Percentiles rank a stretch among this genome's conserved stretches.
These are phyloP conservation scores for Pachymerium ferrugineum DNA, from an alignment of 2,888 invertebrate genomes.

Conservation along the genomic window DNA sequence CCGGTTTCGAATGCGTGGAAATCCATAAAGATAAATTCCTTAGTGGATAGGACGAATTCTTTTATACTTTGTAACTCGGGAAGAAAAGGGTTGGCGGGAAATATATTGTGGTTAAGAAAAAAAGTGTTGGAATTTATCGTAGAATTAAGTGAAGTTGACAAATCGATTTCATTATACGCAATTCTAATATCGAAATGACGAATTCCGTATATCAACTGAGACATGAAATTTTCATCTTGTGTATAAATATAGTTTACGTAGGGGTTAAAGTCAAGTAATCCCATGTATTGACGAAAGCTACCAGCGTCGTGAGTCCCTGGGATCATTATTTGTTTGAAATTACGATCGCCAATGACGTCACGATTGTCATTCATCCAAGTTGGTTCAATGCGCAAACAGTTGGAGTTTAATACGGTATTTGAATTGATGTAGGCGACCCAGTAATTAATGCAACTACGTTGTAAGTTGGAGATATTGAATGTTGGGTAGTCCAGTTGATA, in stretches of 20 bases:
- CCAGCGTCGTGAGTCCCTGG: conserved; percentile 39
- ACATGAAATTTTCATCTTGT: conserved; percentile 74
- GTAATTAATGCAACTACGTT: conserved; percentile 37
- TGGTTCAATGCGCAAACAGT: conserved; percentile 36
- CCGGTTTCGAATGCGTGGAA: conserved; percentile 74
- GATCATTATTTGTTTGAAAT: background rate
- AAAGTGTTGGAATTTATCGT: conserved; percentile 52
- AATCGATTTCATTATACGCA: too few species aligned
- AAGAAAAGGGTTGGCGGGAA: conserved; percentile 61
- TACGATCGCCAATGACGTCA: background rate
- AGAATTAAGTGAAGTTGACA: too few species aligned
- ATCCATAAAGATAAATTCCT: conserved; percentile 61
- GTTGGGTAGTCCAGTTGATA: too few species aligned
- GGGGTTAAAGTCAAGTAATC: conserved; percentile 23
- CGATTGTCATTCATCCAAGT: conserved; percentile 37
- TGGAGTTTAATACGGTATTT: conserved; percentile 33
- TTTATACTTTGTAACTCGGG: conserved; percentile 50
- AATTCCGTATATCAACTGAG: conserved; percentile 75
- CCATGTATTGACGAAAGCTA: conserved; percentile 34
- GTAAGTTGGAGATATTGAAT: background rate
- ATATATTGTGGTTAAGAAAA: conserved; percentile 67
- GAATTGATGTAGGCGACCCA: conserved; percentile 39
- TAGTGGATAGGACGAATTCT: conserved; percentile 40
- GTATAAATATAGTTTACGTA: conserved; percentile 35
- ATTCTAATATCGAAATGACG: conserved; percentile 74